Conservation (phyloP, 2,797 vertebrate species). For the Eleutherodactylus coqui region DNA sequence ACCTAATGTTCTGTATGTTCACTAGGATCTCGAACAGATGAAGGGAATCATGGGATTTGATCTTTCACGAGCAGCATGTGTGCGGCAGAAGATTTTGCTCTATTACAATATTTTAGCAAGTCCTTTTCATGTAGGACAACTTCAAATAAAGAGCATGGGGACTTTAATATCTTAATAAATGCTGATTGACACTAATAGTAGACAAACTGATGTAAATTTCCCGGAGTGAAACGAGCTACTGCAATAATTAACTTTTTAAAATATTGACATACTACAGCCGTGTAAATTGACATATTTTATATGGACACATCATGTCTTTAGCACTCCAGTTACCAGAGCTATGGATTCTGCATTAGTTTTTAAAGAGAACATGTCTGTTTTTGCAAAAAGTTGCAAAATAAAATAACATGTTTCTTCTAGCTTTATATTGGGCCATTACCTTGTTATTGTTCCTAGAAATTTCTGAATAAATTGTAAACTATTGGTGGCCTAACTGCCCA, state of each 20-base stretch:
- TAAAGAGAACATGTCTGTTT: too few relatives aligned
- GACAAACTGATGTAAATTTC: slow-evolving; percentile 47
- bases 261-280: slow-evolving; percentile 46
- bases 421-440: too few relatives aligned
- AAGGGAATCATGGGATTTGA: background rate
- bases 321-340: background rate
- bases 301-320: slow-evolving; percentile 21
- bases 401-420: too few relatives aligned
- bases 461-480: too few relatives aligned
- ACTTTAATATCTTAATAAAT: slow-evolving; percentile 43
- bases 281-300: slow-evolving; percentile 43
- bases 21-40: background rate
- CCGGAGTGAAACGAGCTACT: slow-evolving; percentile 12
- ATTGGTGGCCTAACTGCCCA: too few relatives aligned
- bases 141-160: slow-evolving; percentile 18
- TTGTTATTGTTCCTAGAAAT: too few relatives aligned
- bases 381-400: too few relatives aligned
- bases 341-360: slow-evolving; percentile 10
- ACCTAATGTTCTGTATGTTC: too few relatives aligned
- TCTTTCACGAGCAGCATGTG: background rate
- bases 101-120: slow-evolving; percentile 2
- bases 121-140: background rate
- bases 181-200: slow-evolving; percentile 50
- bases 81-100: background rate
- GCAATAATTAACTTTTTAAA: slow-evolving; percentile 53